Base-by-base conservation (phyloP, 2,113 vertebrate genomes). In the Nothocercus nigrocapillus region DNA sequence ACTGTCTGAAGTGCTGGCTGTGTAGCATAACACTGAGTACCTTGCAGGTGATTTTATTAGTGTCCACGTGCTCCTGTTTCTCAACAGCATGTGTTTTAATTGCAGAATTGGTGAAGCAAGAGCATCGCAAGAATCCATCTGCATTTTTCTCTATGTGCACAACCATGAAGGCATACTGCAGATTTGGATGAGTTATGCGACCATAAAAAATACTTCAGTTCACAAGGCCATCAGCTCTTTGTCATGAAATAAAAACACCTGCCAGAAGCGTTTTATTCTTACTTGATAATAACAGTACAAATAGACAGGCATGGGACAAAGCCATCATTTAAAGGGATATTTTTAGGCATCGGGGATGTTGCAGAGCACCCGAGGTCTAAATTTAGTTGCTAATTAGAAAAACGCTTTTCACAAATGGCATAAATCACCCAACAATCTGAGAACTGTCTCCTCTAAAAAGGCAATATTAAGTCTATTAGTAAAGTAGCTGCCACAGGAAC, bases 161-260 rank as follows among this genome's bases (percentile, higher is more conserved):
- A 54, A 16, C 49, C 76, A 87, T 74, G 81, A 72, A 87, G 62
- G 69, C 27, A 25, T 83, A 67, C 42, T 24, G 45, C 56, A 34
- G 20, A 64, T 68, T 56, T 73, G 69, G 24, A 66, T 87, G 95
- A 98, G 64, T 96, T 94, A 96, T 83, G 61, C 45, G 61, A 59
- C 72, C 88, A 91, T 90, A 56, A 97, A 96, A 94, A 86, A 76
- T 67, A 85, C 38, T 70, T 93, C 69, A 38, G 16, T 94, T 92
- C 88, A 77, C 92, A 93, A 91, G 90, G 74, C 95, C 93, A 92
- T 96, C 89, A 85, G 54, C 66, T 92, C 76, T 94, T 91, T 70
- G 91, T 93, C 90, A 53, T 45, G 95, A 97, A 96, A 96, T 90
- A 92, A 94, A 98, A 96, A 93, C 94, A 96, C 95, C 94, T 97